Evolutionary conservation across 2,888 invertebrate genomes (phyloP), one percentile per base, ranked within the genome.

Genomic region (Spilarctia lutea): DNA sequence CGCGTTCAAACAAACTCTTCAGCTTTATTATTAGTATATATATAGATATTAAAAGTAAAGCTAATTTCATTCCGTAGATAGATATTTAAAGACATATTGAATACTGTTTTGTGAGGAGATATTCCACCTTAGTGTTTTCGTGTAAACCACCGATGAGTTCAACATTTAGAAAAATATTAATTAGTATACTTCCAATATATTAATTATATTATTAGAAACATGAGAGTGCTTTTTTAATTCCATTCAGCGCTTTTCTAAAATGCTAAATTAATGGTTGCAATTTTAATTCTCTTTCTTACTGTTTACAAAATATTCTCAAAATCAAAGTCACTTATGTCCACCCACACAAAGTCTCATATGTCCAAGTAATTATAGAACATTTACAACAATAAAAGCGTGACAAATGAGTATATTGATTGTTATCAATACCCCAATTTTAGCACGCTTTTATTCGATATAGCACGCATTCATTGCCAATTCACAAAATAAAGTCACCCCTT

Each of bases 401-500:
- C 48, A 20, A 48, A 45, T 45, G 45, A 3, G 2, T 48, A 20
- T 48, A 48, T 48, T 48, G 6, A 48, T 3, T 18, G n/a, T n/a
- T 35, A 13, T 18, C 52, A 69, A 75, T 65, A 75, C 65, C 65
- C 30, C 42, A 65, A 63, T 67, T 52, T 71, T 20, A 20, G 4
- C 52, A 65, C 71, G 20, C 48, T 11, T 42, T 35, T 52, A 60
- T 35, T 13, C 10, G 11, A 68, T 48, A 68, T 71, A 63, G 24
- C 68, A 27, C 18, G 75, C 74, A 65, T 39, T 52, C 27, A 74
- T 68, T 66, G 56, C 73, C 63, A 27, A 73, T 66, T 80, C 63
- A 2, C 35, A 39, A 74, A 74, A 78, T 71, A 76, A 71, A 76
- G 63, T 24, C 77, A 35, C 74, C 80, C 76, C 74, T 69, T 45